Evolutionary conservation across 2,888 invertebrate species (phyloP), one percentile per base, ranked within the genome.

Genomic region (Zootermopsis nevadensis): DNA sequence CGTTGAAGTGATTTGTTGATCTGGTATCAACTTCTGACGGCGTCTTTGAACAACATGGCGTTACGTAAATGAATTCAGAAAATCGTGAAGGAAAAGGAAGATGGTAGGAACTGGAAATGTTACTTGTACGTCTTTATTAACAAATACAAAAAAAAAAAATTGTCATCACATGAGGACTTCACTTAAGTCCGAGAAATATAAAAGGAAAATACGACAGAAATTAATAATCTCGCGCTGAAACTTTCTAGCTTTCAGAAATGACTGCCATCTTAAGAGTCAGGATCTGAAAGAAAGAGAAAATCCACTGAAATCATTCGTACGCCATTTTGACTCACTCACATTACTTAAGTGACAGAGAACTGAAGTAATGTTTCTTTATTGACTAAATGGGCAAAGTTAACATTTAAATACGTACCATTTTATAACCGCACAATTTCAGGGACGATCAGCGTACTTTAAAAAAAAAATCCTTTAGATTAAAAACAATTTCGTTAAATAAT

Each of bases 201-300:
- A 69, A 30, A 33, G 15, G 31, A 33, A 31, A 60, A n/a, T 60
- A 27, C 60, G 2, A 60, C 42, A 48, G 19, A 12, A 15, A 48
- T 48, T 48, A 60, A n/a, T 27, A 60, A n/a, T 7, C 15, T n/a
- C 27, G 12, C n/a, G 4, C 66, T 27, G 8, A 1, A 4, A 1
- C 0, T 33, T 69, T 27, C 24, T 48, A 77, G n/a, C 19, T 77
- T 27, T 42, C 22, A n/a, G 42, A 1, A 27, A 77, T 19, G 22
- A 77, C 77, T 27, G 77, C 42, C 77, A 77, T 35, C 42, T 35
- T 77, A 10, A 77, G 42, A 48, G 24, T 77, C 42, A 77, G 77
- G 27, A 48, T 77, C 77, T 77, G 77, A 30, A 76, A 77, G 19
- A 15, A 77, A 48, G 1, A 38, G 42, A 22, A 48, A 30, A 30